Evolutionary conservation across 2,797 vertebrate genomes (phyloP).

Genomic region (Myotis findleyi): DNA sequence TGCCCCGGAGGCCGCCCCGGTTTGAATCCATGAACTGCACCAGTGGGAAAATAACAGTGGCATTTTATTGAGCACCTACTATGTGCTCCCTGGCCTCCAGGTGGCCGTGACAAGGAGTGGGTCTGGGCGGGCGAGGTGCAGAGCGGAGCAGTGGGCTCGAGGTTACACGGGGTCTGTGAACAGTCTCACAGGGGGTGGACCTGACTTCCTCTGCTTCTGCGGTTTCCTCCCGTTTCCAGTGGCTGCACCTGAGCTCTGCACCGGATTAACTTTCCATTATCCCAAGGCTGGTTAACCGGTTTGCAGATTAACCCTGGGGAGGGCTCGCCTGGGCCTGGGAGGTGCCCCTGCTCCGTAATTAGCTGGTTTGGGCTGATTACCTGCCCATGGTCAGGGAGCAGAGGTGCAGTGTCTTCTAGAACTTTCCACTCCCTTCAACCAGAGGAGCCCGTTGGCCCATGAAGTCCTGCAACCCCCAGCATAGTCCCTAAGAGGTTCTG

Average conservation of each 20-base stretch:
- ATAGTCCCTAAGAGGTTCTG: background rate
- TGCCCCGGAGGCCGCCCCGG: background rate
- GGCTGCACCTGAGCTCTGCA: slow-evolving; percentile 42
- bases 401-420: background rate
- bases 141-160: background rate
- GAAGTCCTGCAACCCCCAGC: background rate
- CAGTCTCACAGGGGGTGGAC: background rate
- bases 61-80: background rate
- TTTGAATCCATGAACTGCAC: background rate
- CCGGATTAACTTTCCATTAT: slow-evolving; percentile 58
- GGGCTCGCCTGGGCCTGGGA: slow-evolving; percentile 35
- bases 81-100: background rate
- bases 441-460: rapidly evolving
- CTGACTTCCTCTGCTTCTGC: background rate
- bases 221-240: slow-evolving; percentile 6
- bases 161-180: background rate
- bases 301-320: slow-evolving; percentile 74
- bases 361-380: slow-evolving; percentile 20
- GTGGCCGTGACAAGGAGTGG: background rate
- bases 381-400: background rate
- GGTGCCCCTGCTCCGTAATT: background rate
- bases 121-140: background rate
- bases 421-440: background rate
- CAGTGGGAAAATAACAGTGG: background rate
- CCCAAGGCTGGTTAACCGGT: slow-evolving; percentile 45